Evolutionary conservation across 2,113 vertebrate genomes (phyloP).

Genomic region (Labeo rohita): DNA sequence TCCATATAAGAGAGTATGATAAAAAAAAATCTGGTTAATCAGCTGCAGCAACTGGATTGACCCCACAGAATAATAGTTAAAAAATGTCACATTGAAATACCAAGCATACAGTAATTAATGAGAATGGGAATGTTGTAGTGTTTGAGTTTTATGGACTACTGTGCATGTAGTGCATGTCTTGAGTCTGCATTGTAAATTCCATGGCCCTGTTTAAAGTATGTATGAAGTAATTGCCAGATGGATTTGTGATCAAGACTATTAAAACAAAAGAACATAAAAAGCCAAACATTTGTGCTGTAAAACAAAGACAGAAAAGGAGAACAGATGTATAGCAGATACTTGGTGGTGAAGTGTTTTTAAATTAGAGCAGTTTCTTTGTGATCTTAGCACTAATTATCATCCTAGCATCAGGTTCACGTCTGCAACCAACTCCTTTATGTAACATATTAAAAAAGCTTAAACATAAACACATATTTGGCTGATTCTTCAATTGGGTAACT

Average conservation of each 20-base stretch:
- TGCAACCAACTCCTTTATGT: conserved; percentile 57
- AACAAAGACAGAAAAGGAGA: conserved; percentile 50
- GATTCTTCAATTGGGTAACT: background rate
- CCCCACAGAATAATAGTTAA: background rate
- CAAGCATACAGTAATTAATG: conserved; percentile 18
- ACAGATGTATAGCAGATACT: conserved; percentile 60
- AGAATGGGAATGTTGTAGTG: conserved; percentile 38
- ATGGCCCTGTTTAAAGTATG: conserved; percentile 57
- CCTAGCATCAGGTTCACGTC: conserved; percentile 55
- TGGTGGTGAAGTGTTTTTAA: conserved; percentile 59
- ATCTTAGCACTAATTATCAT: conserved; percentile 69
- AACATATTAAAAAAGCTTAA: conserved; percentile 57
- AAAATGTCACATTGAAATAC: conserved; percentile 25
- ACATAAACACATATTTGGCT: conserved; percentile 43
- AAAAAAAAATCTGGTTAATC: background rate
- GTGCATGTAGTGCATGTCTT: conserved; percentile 58
- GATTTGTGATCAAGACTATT: conserved; percentile 61
- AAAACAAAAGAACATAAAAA: conserved; percentile 60
- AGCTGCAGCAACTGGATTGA: conserved; percentile 20
- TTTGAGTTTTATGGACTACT: conserved; percentile 66
- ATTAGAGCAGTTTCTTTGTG: conserved; percentile 69
- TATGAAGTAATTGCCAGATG: conserved; percentile 65
- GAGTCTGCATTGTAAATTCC: conserved; percentile 54
- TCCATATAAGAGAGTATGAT: background rate
- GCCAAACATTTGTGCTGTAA: conserved; percentile 60